Conservation (phyloP, 2,888 invertebrate genomes). For the Drosophila vallismaia region DNA sequence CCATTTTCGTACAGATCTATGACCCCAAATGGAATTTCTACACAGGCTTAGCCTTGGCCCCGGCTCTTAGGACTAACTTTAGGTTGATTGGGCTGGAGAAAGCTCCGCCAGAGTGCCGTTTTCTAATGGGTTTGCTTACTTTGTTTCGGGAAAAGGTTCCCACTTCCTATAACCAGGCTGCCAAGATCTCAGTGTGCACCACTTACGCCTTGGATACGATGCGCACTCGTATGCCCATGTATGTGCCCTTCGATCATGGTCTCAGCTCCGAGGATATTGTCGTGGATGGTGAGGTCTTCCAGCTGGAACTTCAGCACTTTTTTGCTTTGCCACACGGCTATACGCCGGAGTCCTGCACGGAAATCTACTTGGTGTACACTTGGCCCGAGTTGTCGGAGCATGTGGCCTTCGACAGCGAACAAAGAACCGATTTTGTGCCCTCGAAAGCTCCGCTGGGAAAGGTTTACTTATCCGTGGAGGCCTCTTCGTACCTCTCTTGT, state of each 20-base stretch:
- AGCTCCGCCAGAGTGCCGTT: constrained; percentile 91
- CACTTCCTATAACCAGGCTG: constrained; percentile 86
- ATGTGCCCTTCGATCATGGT: constrained; percentile 68
- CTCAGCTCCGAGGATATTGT: constrained; percentile 65
- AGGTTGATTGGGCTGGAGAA: constrained; percentile 94
- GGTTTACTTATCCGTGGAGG: constrained; percentile 88
- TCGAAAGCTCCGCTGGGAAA: constrained; percentile 88
- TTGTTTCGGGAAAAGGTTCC: constrained; percentile 95
- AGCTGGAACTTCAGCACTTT: constrained; percentile 57
- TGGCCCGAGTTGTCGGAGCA: constrained; percentile 95
- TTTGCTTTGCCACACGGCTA: constrained; percentile 93
- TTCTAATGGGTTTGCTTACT: constrained; percentile 92
- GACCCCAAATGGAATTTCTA: constrained; percentile 90
- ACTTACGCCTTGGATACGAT: constrained; percentile 86
- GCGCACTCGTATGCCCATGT: constrained; percentile 75
- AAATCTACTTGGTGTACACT: constrained; percentile 90
- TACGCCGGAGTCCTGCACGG: constrained; percentile 91
- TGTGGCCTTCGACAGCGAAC: constrained; percentile 93
- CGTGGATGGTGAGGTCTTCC: constrained; percentile 46
- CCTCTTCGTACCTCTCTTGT: constrained; percentile 91
- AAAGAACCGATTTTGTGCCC: constrained; percentile 95
- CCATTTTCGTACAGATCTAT: constrained; percentile 95
- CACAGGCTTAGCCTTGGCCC: constrained; percentile 91
- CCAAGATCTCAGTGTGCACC: constrained; percentile 88
- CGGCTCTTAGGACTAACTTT: constrained; percentile 90